These are phyloP conservation scores for Vesta saturnalis DNA, from an alignment of 2,888 invertebrate species.

Conservation along the genomic window DNA sequence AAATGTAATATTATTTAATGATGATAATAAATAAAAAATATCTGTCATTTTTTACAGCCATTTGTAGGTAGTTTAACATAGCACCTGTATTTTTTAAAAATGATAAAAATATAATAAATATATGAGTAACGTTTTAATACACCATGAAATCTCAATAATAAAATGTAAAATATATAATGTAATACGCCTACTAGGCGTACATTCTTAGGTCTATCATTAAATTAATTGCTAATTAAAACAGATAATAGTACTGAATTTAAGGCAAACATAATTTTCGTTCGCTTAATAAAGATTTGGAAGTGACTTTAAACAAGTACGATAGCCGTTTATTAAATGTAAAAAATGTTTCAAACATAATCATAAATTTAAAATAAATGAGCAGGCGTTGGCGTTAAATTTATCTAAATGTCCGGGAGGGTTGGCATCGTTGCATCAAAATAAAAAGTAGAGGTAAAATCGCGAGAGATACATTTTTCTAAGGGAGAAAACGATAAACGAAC, in stretches of 20 bases:
- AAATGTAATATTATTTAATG: no score
- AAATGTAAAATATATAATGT: not conserved
- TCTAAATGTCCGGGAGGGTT: conserved; percentile 45
- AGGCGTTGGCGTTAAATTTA: conserved; percentile 51
- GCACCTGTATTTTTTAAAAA: conserved; percentile 1
- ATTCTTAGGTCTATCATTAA: conserved; percentile 4
- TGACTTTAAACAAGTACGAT: conserved; percentile 6
- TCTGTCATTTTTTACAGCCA: not conserved
- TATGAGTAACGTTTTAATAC: not conserved
- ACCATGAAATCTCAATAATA: not conserved
- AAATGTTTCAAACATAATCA: conserved; percentile 29
- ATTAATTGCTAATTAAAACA: conserved; percentile 10
- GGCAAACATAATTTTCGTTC: conserved; percentile 3
- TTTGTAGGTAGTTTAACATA: not conserved
- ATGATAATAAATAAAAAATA: not conserved
- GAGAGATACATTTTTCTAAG: not conserved
- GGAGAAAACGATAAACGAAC: conserved; percentile 33
- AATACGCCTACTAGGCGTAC: not conserved
- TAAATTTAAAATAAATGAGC: conserved; percentile 44
- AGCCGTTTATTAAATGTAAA: conserved; percentile 23
- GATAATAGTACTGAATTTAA: conserved; percentile 5
- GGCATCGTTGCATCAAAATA: conserved; percentile 15
- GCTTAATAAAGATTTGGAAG: conserved; percentile 14
- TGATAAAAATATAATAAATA: not conserved
- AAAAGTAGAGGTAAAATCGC: conserved; percentile 28